A percentile compares a stretch with the other conserved stretches of the same genome.
phyloP scores from a whole-genome alignment of 2,797 vertebrate genomes.

The Chelon labrosus region DNA sequence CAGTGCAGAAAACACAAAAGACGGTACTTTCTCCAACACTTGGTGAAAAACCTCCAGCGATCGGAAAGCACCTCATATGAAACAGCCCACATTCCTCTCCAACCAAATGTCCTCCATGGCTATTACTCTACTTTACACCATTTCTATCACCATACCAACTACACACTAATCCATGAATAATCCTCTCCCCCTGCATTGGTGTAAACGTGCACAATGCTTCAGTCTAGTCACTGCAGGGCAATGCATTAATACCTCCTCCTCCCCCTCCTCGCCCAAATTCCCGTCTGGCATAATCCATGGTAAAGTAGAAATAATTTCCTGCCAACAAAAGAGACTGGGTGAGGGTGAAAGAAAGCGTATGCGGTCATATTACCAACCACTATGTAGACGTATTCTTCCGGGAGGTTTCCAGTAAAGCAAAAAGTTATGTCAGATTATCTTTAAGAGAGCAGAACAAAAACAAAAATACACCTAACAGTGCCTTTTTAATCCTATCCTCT shows the following conservation, averaged over 20 bases:
- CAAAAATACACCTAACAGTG: neutral
- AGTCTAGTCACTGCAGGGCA: conserved; percentile 50
- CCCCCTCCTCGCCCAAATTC: conserved; percentile 62
- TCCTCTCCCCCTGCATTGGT: conserved; percentile 66
- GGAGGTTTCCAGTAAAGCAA: conserved; percentile 1
- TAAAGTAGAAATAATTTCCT: conserved; percentile 58
- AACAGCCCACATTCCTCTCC: neutral
- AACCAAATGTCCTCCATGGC: neutral
- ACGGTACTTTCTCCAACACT: no score
- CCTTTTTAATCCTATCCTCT: neutral
- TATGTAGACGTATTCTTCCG: conserved; percentile 6
- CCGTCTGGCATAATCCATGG: conserved; percentile 71
- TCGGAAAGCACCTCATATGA: no score
- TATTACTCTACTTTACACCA: conserved; percentile 27
- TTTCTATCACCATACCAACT: conserved; percentile 45
- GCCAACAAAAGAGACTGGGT: conserved; percentile 49
- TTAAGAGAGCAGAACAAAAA: neutral
- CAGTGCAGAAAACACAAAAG: no score
- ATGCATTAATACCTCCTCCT: conserved; percentile 58
- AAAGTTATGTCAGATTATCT: neutral
- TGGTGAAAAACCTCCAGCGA: no score
- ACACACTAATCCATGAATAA: conserved; percentile 74
- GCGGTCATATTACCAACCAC: neutral
- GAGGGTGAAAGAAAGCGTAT: conserved; percentile 13
- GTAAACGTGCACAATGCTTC: conserved; percentile 74